These are phyloP conservation scores for Pluvialis apricaria DNA, from an alignment of 2,113 vertebrate species.

Conservation along the genomic window DNA sequence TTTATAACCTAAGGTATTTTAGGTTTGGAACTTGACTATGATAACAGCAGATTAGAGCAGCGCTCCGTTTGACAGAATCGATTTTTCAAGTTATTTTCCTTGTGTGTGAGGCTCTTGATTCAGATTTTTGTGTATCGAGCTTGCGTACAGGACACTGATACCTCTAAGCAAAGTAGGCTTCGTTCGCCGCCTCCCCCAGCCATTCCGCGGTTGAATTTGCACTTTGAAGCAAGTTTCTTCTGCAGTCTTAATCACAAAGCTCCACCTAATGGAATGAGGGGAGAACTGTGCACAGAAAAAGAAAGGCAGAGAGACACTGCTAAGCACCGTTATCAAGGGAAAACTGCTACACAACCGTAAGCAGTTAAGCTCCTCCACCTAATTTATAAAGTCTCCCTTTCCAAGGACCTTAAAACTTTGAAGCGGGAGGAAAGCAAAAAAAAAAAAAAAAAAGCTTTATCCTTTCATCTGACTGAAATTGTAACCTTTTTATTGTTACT, in stretches of 20 bases:
- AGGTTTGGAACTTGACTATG: conserved; percentile 57
- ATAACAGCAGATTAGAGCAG: conserved; percentile 64
- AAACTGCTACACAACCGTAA: not conserved
- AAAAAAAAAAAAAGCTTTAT: not conserved
- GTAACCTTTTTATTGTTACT: not conserved
- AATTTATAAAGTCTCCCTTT: not conserved
- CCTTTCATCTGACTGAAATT: not conserved
- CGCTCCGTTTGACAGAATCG: conserved; percentile 56
- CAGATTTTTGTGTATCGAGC: not conserved
- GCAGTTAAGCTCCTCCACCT: not conserved
- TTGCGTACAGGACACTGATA: not conserved
- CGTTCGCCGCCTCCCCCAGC: not conserved
- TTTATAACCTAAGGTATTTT: conserved; percentile 75
- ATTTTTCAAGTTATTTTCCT: conserved; percentile 67
- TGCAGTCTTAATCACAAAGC: conserved; percentile 47
- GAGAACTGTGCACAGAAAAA: not conserved
- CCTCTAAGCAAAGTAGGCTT: conserved; percentile 50
- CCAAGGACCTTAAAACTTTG: not conserved
- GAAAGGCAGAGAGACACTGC: not conserved
- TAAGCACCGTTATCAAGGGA: not conserved
- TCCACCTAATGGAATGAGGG: conserved; percentile 34
- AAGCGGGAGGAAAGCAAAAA: not conserved
- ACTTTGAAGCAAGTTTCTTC: not conserved
- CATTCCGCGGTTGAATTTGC: not conserved
- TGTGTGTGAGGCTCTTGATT: conserved; percentile 19